Evolutionary conservation across 2,797 vertebrate genomes (phyloP), one percentile per base, ranked within the genome.

Genomic region (Hypotaenidia okinawae): DNA sequence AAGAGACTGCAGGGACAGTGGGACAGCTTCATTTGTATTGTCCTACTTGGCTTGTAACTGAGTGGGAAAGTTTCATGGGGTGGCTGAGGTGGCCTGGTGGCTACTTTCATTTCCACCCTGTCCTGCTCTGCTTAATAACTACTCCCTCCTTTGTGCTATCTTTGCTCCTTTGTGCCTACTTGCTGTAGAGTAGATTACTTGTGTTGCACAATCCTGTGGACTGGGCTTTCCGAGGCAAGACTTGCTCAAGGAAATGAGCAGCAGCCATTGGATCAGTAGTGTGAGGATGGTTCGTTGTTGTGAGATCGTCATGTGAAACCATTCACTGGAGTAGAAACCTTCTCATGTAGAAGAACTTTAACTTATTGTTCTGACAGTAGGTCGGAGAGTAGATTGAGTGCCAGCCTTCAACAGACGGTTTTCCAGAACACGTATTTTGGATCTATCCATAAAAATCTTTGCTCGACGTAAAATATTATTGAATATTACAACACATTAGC

Each of bases 251-350:
- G 19, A 37, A 73, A 79, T 30, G 32, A 47, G 30, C 24, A 13
- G 0, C 0, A 45, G 32, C 64, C 33, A 68, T 78, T 3, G 1
- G 10, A 45, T 63, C 2, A 1, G 14, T 82, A 24, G 27, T 49
- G 27, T 82, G 55, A 52, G 43, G 69, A 49, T 4, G 9, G 9
- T 59, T 84, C 17, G 13, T 77, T 7, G 23, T 93, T 78, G 15
- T 2, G 1, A 4, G 3, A 19, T 13, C 10, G 4, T 78, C 62
- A 39, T 0, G 1, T 88, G 63, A 67, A 88, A 37, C 35, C 11
- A 3, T 81, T 91, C 37, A 11, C 22, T 82, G 15, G 67, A 45
- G 25, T 10, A 35, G 41, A 52, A 79, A 73, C 27, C 11, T 84
- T 69, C 79, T 76, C 7, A 22, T 5, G 19, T 32, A n/a, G 59